Evolutionary conservation across 2,888 invertebrate species (phyloP).

Genomic region (Drosophila kanekoi): DNA sequence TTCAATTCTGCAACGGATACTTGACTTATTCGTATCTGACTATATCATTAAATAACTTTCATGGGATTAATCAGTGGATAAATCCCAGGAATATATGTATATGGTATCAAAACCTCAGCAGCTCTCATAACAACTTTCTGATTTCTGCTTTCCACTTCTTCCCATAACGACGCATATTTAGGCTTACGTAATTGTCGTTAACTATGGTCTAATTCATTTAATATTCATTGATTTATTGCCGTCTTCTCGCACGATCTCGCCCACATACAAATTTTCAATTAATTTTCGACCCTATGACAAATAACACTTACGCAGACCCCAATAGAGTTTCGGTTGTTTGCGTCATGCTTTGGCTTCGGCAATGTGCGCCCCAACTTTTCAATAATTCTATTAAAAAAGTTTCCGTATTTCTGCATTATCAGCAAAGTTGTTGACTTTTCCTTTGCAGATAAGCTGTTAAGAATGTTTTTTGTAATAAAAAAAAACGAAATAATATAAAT

Average conservation of each 20-base stretch:
- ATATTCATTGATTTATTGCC: constrained; percentile 19
- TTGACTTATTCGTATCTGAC: no score
- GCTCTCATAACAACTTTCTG: no score
- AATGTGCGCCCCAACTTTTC: constrained; percentile 31
- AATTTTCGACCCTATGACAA: constrained; percentile 8
- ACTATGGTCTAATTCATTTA: constrained; percentile 3
- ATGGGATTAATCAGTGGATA: no score
- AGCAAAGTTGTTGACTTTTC: constrained; percentile 45
- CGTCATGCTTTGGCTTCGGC: constrained; percentile 8
- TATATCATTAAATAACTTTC: no score
- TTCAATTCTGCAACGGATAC: no score
- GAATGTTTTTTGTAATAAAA: constrained; percentile 28
- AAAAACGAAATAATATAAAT: not conserved
- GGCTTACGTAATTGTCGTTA: not conserved
- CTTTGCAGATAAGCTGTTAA: constrained; percentile 53
- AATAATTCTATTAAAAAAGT: constrained; percentile 40
- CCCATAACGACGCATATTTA: not conserved
- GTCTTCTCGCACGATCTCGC: not conserved
- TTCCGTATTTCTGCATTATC: constrained; percentile 56
- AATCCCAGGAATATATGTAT: no score
- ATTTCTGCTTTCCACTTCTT: no score
- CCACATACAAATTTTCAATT: constrained; percentile 13
- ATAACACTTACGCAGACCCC: not conserved
- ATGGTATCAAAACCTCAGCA: no score
- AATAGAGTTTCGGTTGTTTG: constrained; percentile 3